Conservation (phyloP, 2,888 invertebrate genomes). For the Trissolcus japonicus region DNA sequence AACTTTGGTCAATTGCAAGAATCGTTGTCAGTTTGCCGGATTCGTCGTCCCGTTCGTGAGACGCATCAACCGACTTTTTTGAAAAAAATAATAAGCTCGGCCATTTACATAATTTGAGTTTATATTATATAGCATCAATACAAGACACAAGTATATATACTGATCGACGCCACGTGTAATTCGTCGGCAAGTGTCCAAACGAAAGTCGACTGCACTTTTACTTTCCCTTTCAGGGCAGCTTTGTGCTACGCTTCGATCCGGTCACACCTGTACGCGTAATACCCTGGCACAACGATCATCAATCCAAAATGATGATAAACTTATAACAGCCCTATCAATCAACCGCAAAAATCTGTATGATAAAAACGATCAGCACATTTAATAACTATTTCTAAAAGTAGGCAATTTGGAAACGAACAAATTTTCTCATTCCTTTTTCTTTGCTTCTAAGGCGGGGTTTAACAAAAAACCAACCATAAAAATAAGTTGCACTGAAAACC, state of each 20-base stretch:
- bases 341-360: neutral
- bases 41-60: no score
- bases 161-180: constrained; percentile 52
- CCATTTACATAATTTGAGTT: constrained; percentile 41
- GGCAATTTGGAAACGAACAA: no score
- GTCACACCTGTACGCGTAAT: constrained; percentile 31
- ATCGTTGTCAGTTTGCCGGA: no score
- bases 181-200: constrained; percentile 42
- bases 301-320: constrained; percentile 30
- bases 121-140: constrained; percentile 24
- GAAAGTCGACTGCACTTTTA: constrained; percentile 45
- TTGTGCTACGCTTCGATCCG: constrained; percentile 18
- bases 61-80: constrained; percentile 6
- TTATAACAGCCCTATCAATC: constrained; percentile 30
- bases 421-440: no score
- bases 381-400: no score
- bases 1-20: no score
- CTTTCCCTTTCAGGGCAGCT: constrained; percentile 52
- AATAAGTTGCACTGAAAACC: constrained; percentile 51
- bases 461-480: constrained; percentile 1
- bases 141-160: constrained; percentile 31
- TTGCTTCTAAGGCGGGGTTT: neutral
- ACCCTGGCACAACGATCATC: constrained; percentile 7
- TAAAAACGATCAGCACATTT: no score
- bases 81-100: no score